Evolutionary conservation across 2,113 vertebrate species (phyloP), one percentile per base, ranked within the genome.

Genomic region (Solenodon paradoxus): DNA sequence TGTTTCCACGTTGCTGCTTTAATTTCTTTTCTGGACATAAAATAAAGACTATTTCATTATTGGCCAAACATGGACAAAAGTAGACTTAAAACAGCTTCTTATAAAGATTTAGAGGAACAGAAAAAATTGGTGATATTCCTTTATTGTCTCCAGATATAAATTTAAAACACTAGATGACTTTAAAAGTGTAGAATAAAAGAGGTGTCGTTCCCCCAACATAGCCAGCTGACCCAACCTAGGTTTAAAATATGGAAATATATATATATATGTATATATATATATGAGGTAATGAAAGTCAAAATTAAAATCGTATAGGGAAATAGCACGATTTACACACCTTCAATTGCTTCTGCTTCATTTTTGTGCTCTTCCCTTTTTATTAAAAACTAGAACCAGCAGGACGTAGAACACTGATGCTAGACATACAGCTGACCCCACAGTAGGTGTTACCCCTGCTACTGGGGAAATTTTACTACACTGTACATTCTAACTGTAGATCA

Each of bases 21-120:
- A 40, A 90, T 63, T 92, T 75, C 88, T n/a, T 83, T 47, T 38
- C 2, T 22, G 49, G 11, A 59, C 47, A 91, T 16, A 77, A 90
- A 85, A 66, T 74, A 45, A 88, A 93, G 30, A 74, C 57, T 63
- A 91, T 40, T 79, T 92, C 71, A 88, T 45, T 79, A 79, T 9
- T 51, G 30, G 75, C 30, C 47, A 81, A 68, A 93, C 66, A 78
- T 28, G 32, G 96, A 82, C 5, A 68, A 79, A 4, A 57, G 13
- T 77, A 87, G 59, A 81, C 69, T 59, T 57, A 61, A 91, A 80
- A 71, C 13, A 69, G 19, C 19, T 59, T 90, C 71, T 53, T 51
- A 10, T 47, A 16, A 91, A 88, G 38, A 81, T 57, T 6, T 63
- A 72, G 74, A 74, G n/a, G 30, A 63, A 78, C 3, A 68, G 22